Conservation (phyloP, 2,888 invertebrate species). For the Latrodectus hesperus region DNA sequence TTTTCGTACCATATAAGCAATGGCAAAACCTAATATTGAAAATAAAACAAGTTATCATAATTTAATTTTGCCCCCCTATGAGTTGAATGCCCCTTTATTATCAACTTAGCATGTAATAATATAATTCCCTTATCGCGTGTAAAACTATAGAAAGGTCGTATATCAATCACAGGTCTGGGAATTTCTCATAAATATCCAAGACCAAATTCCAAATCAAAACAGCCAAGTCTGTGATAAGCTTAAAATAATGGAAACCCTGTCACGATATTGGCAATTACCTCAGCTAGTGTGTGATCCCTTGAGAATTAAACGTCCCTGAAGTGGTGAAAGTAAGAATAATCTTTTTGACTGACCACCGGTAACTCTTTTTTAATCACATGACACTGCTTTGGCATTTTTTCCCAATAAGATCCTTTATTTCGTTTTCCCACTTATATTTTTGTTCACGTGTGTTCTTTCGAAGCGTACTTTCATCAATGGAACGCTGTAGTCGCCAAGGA, state of each 20-base stretch:
- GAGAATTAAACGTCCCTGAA: slow-evolving; percentile 55
- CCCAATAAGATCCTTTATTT: too few relatives aligned
- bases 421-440: too few relatives aligned
- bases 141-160: neutral
- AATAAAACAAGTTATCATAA: neutral
- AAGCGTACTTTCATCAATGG: neutral
- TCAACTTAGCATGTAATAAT: neutral
- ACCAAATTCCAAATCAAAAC: neutral
- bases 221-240: slow-evolving; percentile 10
- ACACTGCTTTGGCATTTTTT: too few relatives aligned
- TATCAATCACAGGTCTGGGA: neutral
- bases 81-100: slow-evolving; percentile 12
- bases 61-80: neutral
- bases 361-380: slow-evolving; percentile 20
- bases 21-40: too few relatives aligned
- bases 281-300: slow-evolving; percentile 16
- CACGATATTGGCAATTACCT: slow-evolving; percentile 38
- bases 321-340: slow-evolving; percentile 38
- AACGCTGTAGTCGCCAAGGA: too few relatives aligned
- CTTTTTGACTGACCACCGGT: slow-evolving; percentile 10
- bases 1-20: neutral
- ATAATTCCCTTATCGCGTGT: slow-evolving; percentile 21
- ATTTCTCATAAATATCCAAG: neutral
- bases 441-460: too few relatives aligned
- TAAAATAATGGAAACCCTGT: neutral